Percentiles rank a stretch among this genome's conserved stretches.
Conservation (phyloP, 2,888 invertebrate species). For the Acanthoscelides obtectus region DNA sequence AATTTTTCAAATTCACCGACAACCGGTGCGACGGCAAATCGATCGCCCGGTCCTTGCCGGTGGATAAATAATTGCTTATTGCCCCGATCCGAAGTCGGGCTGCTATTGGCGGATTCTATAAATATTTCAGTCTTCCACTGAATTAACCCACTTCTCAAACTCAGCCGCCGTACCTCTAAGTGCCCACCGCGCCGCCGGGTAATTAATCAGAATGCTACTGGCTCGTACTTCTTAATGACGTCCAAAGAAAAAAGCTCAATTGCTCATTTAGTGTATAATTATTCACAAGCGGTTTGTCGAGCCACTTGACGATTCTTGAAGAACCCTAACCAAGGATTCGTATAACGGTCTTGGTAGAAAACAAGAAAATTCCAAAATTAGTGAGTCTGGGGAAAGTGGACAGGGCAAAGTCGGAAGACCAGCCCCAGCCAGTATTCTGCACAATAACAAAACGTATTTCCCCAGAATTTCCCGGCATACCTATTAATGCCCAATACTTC, state of each 20-base stretch:
- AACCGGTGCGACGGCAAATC: too few relatives aligned
- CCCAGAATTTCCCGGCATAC: too few relatives aligned
- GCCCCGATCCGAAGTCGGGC: background rate
- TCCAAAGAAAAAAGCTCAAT: background rate
- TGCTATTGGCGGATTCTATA: background rate
- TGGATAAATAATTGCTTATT: background rate
- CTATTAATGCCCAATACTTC: too few relatives aligned
- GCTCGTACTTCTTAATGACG: background rate
- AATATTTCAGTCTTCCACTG: background rate
- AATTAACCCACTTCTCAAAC: background rate
- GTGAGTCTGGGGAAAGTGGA: too few relatives aligned
- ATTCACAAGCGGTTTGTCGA: background rate
- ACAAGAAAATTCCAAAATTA: too few relatives aligned
- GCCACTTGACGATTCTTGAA: too few relatives aligned
- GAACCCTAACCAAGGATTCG: too few relatives aligned
- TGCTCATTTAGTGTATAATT: background rate
- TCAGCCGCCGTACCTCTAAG: background rate
- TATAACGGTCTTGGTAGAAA: too few relatives aligned
- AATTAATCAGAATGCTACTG: background rate
- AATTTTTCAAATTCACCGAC: background rate
- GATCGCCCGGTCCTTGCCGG: background rate
- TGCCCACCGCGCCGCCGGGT: background rate
- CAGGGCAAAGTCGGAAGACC: too few relatives aligned
- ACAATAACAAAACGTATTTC: too few relatives aligned
- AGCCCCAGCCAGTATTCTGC: too few relatives aligned